These are phyloP conservation scores for Eubasilissa splendida DNA, from an alignment of 2,888 invertebrate species.

Conservation along the genomic window DNA sequence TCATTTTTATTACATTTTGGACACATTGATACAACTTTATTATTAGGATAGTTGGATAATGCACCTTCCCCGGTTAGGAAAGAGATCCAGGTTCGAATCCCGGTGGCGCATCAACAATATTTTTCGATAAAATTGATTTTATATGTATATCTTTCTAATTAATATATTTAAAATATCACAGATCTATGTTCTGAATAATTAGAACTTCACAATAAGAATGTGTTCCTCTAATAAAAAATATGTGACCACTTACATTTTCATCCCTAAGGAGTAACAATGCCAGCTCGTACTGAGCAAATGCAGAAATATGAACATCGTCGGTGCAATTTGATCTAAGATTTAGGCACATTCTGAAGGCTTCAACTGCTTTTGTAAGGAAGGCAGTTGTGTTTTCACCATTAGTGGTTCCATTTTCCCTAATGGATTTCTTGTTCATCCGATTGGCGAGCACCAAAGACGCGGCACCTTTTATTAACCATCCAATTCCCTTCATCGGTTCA, in stretches of 20 bases:
- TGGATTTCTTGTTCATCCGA: slow-evolving; percentile 15
- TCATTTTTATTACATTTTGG: no score
- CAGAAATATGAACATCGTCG: slow-evolving; percentile 74
- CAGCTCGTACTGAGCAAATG: slow-evolving; percentile 78
- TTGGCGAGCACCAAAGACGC: slow-evolving; percentile 66
- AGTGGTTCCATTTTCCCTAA: slow-evolving; percentile 8
- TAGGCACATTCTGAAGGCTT: slow-evolving; percentile 65
- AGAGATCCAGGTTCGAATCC: no score
- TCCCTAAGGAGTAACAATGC: slow-evolving; percentile 70
- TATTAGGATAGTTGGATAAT: no score
- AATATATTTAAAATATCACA: no score
- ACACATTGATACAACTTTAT: no score
- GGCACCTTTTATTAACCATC: slow-evolving; percentile 71
- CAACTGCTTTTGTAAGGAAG: slow-evolving; percentile 62
- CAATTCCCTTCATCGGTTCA: slow-evolving; percentile 74
- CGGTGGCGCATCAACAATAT: no score
- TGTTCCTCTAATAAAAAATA: no score
- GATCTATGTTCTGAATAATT: no score
- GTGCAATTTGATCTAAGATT: slow-evolving; percentile 61
- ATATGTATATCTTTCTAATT: no score
- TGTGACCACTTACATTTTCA: slow-evolving; percentile 62
- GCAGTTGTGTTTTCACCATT: slow-evolving; percentile 24
- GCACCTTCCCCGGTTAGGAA: no score
- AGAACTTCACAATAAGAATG: no score
- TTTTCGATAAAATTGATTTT: no score